Evolutionary conservation across 2,113 vertebrate species (phyloP).

Genomic region (Isichthys henryi): DNA sequence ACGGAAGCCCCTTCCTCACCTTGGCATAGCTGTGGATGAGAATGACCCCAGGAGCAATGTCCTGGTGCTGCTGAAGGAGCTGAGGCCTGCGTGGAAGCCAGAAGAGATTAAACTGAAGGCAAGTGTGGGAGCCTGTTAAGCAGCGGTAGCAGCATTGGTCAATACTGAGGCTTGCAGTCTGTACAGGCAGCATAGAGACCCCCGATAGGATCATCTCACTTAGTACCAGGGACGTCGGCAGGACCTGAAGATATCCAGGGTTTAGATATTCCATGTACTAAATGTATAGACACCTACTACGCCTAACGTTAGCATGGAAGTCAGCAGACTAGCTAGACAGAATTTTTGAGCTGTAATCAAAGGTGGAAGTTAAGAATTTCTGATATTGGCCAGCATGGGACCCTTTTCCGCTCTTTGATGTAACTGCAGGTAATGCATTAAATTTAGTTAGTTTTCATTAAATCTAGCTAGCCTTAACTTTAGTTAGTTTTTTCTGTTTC

Average conservation of each 20-base stretch:
- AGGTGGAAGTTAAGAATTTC: neutral
- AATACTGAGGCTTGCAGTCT: neutral
- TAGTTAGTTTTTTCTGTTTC: neutral
- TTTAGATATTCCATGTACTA: neutral
- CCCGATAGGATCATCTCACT: neutral
- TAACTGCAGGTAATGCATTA: neutral
- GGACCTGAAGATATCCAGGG: neutral
- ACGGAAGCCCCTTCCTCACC: constrained; percentile 36
- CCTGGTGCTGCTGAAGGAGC: constrained; percentile 46
- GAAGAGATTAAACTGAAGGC: constrained; percentile 59
- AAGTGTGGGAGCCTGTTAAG: constrained; percentile 24
- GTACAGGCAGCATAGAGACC: neutral
- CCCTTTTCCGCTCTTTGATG: neutral
- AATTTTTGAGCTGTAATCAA: neutral
- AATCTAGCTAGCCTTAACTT: neutral
- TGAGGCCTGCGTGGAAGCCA: constrained; percentile 57
- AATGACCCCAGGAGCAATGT: constrained; percentile 41
- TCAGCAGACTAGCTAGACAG: neutral
- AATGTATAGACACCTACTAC: neutral
- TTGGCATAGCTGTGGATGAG: constrained; percentile 51
- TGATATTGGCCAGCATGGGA: neutral
- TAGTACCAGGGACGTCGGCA: neutral
- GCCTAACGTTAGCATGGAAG: neutral
- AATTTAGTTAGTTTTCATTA: neutral
- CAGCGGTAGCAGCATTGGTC: neutral